These are phyloP conservation scores for Eumerus sabulonum DNA, from an alignment of 2,888 invertebrate species.

Conservation along the genomic window DNA sequence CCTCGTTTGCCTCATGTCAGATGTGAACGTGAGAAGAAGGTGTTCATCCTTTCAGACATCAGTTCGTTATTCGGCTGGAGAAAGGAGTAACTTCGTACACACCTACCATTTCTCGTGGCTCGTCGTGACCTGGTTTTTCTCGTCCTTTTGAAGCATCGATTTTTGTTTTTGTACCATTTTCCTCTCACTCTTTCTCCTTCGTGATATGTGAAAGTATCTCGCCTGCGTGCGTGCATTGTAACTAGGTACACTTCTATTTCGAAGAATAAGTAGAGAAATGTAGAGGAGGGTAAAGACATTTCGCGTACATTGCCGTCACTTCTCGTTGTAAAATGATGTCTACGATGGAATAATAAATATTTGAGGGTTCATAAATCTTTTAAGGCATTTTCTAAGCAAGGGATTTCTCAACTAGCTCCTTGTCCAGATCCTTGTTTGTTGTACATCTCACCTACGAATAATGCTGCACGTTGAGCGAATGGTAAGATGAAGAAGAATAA, in stretches of 20 bases:
- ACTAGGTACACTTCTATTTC: constrained; percentile 21
- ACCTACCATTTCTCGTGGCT: constrained; percentile 7
- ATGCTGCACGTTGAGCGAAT: background rate
- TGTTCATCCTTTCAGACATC: constrained; percentile 6
- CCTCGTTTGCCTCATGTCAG: background rate
- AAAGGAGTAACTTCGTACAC: constrained; percentile 22
- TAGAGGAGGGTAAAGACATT: constrained; percentile 30
- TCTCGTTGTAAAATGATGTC: constrained; percentile 55
- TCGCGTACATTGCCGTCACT: constrained; percentile 10
- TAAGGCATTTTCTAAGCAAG: constrained; percentile 37
- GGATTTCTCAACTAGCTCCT: constrained; percentile 48
- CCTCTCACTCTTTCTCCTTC: constrained; percentile 34
- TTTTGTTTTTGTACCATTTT: too few species aligned
- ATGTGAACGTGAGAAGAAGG: too few species aligned
- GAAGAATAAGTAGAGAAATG: constrained; percentile 55
- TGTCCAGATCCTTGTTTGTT: background rate
- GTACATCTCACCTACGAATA: background rate
- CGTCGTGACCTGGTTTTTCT: constrained; percentile 51
- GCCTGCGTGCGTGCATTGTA: constrained; percentile 15
- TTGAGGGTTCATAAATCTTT: constrained; percentile 68
- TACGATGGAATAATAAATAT: constrained; percentile 66
- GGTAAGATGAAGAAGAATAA: constrained; percentile 37
- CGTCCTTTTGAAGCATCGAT: constrained; percentile 32
- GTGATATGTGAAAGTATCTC: constrained; percentile 37
- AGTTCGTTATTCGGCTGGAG: constrained; percentile 4